These are phyloP conservation scores for Hexactinellida sp. DNA, from an alignment of 37 sponge, comb jelly and placozoan genomes.

Conservation along the genomic window DNA sequence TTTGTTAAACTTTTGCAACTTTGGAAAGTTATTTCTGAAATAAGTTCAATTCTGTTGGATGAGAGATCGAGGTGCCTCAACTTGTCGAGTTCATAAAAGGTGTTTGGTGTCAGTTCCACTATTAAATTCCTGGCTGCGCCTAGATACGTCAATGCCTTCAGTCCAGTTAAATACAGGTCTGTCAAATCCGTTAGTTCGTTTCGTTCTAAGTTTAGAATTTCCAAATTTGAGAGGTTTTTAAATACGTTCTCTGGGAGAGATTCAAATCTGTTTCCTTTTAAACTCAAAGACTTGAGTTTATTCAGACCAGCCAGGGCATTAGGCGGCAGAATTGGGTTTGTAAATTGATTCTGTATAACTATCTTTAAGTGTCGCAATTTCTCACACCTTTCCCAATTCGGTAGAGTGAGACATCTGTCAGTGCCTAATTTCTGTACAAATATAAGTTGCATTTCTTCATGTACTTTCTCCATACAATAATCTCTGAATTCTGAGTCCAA, in stretches of 20 bases:
- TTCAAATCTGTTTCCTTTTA: not conserved
- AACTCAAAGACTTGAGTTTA: not conserved
- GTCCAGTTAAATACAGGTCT: not conserved
- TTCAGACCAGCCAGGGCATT: not conserved
- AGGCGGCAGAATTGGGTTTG: not conserved
- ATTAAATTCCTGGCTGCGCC: not conserved
- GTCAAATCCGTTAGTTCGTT: not conserved
- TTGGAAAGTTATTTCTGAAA: not conserved
- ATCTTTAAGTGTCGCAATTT: not conserved
- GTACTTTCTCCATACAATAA: not conserved
- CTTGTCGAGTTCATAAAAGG: not conserved
- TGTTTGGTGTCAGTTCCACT: not conserved
- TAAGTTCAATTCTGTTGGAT: not conserved
- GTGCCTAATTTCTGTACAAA: not conserved
- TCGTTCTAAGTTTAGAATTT: not conserved
- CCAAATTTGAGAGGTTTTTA: not conserved
- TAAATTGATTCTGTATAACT: not conserved
- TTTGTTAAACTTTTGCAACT: not conserved
- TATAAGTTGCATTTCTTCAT: not conserved
- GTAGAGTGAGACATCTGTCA: not conserved
- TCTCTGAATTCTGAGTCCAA: not conserved
- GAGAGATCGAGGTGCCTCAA: not conserved
- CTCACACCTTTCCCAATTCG: not conserved
- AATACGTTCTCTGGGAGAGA: not conserved
- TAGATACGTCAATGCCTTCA: not conserved